Evolutionary conservation across 1,140 invertebrate species (phyloP).

Genomic region (Caerostris darwini): DNA sequence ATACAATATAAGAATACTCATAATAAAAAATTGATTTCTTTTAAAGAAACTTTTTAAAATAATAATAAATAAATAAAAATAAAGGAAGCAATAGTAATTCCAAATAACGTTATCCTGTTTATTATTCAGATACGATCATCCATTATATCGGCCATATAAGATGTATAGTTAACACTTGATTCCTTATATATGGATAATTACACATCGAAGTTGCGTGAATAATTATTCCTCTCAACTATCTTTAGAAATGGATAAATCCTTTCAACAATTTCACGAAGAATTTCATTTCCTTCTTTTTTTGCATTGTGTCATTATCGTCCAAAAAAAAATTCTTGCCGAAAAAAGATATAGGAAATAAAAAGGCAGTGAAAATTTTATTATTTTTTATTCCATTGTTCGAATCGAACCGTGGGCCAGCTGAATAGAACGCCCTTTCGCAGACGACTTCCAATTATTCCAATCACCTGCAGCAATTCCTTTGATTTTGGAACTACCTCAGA

Average conservation of each 20-base stretch:
- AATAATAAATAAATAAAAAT: no score
- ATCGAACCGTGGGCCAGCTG: background rate
- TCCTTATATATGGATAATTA: background rate
- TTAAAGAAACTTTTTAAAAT: no score
- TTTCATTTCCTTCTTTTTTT: background rate
- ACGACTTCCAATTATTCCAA: slow-evolving; percentile 12
- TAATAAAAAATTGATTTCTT: no score
- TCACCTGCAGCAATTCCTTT: background rate
- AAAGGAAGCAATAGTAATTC: no score
- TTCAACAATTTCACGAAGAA: background rate
- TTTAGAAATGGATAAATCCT: background rate
- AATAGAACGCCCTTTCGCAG: background rate
- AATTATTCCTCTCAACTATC: background rate
- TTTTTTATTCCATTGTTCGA: background rate
- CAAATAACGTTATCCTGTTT: no score
- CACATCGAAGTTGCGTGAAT: background rate
- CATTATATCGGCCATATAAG: no score
- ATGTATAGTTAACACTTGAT: no score
- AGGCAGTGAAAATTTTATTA: background rate
- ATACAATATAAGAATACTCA: no score
- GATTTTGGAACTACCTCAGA: background rate
- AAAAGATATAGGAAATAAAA: slow-evolving; percentile 7
- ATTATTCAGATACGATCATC: no score
- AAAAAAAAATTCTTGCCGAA: background rate
- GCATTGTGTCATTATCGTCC: background rate